Evolutionary conservation across 2,888 invertebrate species (phyloP).

Genomic region (Tromatobia lineatoria): DNA sequence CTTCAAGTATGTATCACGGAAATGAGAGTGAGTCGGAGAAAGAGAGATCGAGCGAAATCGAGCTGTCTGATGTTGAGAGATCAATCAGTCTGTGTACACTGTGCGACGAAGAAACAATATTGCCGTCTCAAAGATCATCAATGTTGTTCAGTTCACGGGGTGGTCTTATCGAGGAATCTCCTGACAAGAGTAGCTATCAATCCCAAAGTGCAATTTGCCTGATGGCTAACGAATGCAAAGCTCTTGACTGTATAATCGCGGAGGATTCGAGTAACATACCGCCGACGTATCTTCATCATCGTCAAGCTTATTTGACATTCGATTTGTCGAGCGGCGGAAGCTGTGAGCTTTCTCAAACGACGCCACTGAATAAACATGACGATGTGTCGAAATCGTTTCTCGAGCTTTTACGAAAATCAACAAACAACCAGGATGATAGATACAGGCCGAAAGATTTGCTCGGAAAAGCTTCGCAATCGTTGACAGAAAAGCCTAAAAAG

Average conservation of each 20-base stretch:
- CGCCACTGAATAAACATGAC: background rate
- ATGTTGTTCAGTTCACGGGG: background rate
- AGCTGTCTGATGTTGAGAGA: slow-evolving; percentile 14
- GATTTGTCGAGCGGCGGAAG: too few relatives aligned
- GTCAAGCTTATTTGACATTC: background rate
- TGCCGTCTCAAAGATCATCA: background rate
- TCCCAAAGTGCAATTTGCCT: background rate
- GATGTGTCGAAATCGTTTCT: background rate
- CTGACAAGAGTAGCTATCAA: background rate
- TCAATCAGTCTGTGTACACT: slow-evolving; percentile 55
- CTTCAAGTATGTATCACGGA: background rate
- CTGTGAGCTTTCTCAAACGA: background rate
- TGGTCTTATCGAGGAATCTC: background rate
- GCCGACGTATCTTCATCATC: background rate
- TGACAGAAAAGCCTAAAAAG: background rate
- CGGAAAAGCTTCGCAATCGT: background rate
- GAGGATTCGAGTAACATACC: background rate
- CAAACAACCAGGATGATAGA: background rate
- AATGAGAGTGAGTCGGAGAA: background rate
- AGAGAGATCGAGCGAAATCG: background rate
- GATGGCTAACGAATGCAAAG: background rate
- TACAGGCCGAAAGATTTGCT: background rate
- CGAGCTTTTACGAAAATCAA: background rate
- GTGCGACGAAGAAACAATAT: slow-evolving; percentile 42
- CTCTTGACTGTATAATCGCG: too few relatives aligned